Conservation (phyloP, 2,888 invertebrate species). For the Ptilodon capucinus region DNA sequence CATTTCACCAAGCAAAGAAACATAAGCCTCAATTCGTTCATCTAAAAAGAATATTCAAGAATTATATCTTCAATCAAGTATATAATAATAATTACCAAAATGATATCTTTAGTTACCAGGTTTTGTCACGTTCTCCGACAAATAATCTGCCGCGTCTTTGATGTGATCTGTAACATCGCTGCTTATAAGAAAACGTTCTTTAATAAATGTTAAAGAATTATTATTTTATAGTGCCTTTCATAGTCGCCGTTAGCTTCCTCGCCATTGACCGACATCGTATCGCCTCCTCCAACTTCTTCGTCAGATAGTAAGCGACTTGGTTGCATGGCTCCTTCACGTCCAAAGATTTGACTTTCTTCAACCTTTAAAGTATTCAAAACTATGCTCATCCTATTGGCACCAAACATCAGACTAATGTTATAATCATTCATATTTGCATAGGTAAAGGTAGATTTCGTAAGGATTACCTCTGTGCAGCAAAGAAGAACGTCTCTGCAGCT, state of each 20-base stretch:
- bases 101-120: conserved; percentile 45
- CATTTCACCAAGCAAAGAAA: conserved; percentile 61
- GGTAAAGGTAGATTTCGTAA: background rate
- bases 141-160: conserved; percentile 52
- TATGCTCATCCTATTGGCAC: too few species aligned
- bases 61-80: background rate
- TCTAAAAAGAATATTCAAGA: conserved; percentile 36
- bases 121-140: conserved; percentile 59
- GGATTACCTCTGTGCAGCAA: conserved; percentile 44
- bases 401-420: too few species aligned
- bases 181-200: background rate
- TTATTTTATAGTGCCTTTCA: conserved; percentile 54
- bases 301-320: conserved; percentile 42
- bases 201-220: background rate
- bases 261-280: conserved; percentile 53
- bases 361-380: conserved; percentile 36
- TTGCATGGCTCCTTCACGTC: conserved; percentile 43
- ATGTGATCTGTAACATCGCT: conserved; percentile 53
- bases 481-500: conserved; percentile 59
- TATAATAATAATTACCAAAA: background rate
- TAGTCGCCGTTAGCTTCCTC: conserved; percentile 52
- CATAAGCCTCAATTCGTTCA: conserved; percentile 61
- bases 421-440: too few species aligned
- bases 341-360: conserved; percentile 50
- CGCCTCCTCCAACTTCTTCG: conserved; percentile 60